phyloP scores from a whole-genome alignment of 2,888 invertebrate species.

The Pollenia labialis region DNA sequence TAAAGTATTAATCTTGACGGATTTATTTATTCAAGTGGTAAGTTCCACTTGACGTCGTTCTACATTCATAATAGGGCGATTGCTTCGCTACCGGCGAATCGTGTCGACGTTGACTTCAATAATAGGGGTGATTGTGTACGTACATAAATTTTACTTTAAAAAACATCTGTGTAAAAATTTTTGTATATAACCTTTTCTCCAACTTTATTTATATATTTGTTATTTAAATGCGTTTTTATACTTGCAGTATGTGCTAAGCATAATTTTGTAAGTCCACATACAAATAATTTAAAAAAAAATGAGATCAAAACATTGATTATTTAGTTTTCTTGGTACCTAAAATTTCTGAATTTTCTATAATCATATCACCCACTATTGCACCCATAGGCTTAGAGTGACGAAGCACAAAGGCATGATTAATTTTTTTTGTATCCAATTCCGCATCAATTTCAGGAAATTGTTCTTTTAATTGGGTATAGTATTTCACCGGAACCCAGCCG shows the following conservation, averaged over 20 bases:
- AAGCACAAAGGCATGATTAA: constrained; percentile 93
- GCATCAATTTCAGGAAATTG: constrained; percentile 87
- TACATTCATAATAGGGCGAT: no score
- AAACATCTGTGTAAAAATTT: neutral
- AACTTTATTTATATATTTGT: constrained; percentile 8
- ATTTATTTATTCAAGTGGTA: no score
- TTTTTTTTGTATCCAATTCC: constrained; percentile 86
- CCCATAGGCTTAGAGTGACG: constrained; percentile 87
- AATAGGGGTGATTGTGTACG: no score
- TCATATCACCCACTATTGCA: constrained; percentile 81
- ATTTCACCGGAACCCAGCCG: constrained; percentile 92
- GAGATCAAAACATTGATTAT: constrained; percentile 39
- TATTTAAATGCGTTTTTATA: constrained; percentile 11
- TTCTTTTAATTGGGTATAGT: constrained; percentile 87
- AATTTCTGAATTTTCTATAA: constrained; percentile 76
- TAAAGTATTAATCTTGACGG: no score
- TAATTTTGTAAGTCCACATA: constrained; percentile 1
- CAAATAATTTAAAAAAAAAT: neutral
- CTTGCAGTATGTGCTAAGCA: neutral
- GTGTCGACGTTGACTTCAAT: no score
- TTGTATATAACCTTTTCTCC: neutral
- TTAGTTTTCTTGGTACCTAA: constrained; percentile 60
- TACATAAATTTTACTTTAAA: no score
- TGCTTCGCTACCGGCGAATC: no score
- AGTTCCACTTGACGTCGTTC: no score